These are phyloP conservation scores for Oophaga pumilio DNA, from an alignment of 2,113 vertebrate species.

Conservation along the genomic window DNA sequence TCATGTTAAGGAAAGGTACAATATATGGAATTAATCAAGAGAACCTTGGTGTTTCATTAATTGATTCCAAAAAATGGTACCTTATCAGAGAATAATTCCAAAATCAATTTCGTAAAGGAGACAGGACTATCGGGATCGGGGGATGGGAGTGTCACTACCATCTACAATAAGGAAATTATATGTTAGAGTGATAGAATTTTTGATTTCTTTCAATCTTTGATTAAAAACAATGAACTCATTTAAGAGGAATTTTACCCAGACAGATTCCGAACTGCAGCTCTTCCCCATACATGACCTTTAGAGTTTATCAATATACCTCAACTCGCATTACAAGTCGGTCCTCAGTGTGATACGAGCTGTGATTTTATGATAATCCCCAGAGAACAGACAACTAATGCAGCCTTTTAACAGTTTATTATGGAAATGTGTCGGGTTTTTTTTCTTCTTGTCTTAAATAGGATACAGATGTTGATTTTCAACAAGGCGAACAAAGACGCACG, in stretches of 20 bases:
- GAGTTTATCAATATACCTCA: slow-evolving; percentile 43
- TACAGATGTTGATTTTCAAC: slow-evolving; percentile 35
- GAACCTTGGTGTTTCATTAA: slow-evolving; percentile 46
- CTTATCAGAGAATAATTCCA: slow-evolving; percentile 28
- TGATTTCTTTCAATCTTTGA: not conserved
- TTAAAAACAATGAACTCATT: not conserved
- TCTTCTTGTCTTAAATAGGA: slow-evolving; percentile 1
- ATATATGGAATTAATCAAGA: slow-evolving; percentile 54
- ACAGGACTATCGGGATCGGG: not conserved
- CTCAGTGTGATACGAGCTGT: slow-evolving; percentile 25
- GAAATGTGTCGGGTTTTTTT: slow-evolving; percentile 9
- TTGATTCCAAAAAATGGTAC: slow-evolving; percentile 46
- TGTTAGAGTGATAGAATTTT: not conserved
- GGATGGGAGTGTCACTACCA: not conserved
- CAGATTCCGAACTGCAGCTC: not conserved
- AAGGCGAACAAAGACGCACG: slow-evolving; percentile 15
- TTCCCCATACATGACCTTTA: slow-evolving; percentile 1
- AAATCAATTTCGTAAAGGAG: slow-evolving; percentile 22
- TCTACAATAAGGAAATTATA: not conserved
- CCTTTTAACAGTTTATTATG: slow-evolving; percentile 51
- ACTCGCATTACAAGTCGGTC: slow-evolving; percentile 30
- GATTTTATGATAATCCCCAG: slow-evolving; percentile 35
- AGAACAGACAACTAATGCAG: slow-evolving; percentile 21
- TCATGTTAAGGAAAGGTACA: slow-evolving; percentile 54
- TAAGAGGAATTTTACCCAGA: slow-evolving; percentile 17